Conservation (phyloP, 2,797 vertebrate genomes). For the Coregonus ussuriensis region DNA sequence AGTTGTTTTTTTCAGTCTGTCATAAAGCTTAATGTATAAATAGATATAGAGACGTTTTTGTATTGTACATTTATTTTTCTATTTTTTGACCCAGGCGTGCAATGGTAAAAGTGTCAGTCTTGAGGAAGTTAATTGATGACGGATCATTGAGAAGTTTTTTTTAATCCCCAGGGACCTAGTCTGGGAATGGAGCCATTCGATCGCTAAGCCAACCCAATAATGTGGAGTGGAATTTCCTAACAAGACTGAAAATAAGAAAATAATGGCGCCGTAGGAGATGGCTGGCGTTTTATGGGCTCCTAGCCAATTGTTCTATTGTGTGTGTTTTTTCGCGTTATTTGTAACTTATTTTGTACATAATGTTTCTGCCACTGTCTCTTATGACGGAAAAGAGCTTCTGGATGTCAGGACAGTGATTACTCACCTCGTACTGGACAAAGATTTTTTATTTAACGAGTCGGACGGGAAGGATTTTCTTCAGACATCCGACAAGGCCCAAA, state of each 20-base stretch:
- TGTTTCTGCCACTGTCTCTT: no score
- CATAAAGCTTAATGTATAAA: slow-evolving; percentile 20
- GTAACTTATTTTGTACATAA: no score
- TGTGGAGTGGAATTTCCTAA: slow-evolving; percentile 74
- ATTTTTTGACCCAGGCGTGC: slow-evolving; percentile 49
- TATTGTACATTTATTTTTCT: slow-evolving; percentile 27
- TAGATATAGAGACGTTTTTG: slow-evolving; percentile 11
- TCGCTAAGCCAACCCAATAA: slow-evolving; percentile 74
- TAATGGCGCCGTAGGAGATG: no score
- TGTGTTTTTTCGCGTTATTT: no score
- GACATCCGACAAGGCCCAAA: no score
- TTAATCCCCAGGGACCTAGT: slow-evolving; percentile 65
- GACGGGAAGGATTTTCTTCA: no score
- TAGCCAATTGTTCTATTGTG: no score
- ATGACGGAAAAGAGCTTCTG: no score
- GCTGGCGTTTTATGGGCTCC: no score
- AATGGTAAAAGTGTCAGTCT: slow-evolving; percentile 55
- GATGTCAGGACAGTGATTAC: no score
- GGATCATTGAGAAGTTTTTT: slow-evolving; percentile 63
- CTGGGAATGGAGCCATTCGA: slow-evolving; percentile 72
- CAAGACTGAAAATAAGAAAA: slow-evolving; percentile 48
- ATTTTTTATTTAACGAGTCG: no score
- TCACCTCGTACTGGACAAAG: no score
- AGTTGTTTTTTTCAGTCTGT: slow-evolving; percentile 10
- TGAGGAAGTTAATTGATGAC: slow-evolving; percentile 60